Evolutionary conservation across 2,888 invertebrate genomes (phyloP), one percentile per base, ranked within the genome.

Genomic region (Halocaridina rubra): DNA sequence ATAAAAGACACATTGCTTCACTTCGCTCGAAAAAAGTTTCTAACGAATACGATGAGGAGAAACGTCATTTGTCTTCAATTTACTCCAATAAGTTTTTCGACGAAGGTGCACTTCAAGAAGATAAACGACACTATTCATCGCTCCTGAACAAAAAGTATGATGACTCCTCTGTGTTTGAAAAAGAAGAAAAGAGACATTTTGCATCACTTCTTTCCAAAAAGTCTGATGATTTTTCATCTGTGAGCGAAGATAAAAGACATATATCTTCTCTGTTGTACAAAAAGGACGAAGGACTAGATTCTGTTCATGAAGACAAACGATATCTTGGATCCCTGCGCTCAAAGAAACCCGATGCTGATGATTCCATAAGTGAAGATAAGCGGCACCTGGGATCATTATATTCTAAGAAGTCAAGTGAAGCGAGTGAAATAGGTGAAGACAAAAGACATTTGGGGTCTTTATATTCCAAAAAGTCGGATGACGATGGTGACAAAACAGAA

Each of bases 1-100:
- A 80, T 8, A 80, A 80, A 27, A 29, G 80, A 32, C 80, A 80
- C 33, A 32, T 80, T 2, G 80, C 59, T 16, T 80, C 80, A 10
- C 71, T 80, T 19, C 57, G 33, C 39, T 32, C 32, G n/a, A 74
- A 74, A 59, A 74, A 74, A 24, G 27, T 22, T 5, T 69, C 16
- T 3, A 30, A 69, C 19, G 69, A 69, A 10, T 13, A 27, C 10
- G n/a, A 24, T n/a, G 69, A 69, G 19, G 69, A 69, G 8, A 69
- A 69, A 3, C 22, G 69, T 19, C 32, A 69, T 8, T 5, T 53
- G 7, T 16, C 53, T 7, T 53, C 53, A 53, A 46, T 80, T 16
- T 59, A 24, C 29, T 32, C 32, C 24, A 74, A 74, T 13, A 10
- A 27, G 10, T 74, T 61, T 22, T 8, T 30, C 3, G 32, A n/a